These are phyloP conservation scores for Sturnira hondurensis DNA, from an alignment of 2,113 vertebrate genomes.

Conservation along the genomic window DNA sequence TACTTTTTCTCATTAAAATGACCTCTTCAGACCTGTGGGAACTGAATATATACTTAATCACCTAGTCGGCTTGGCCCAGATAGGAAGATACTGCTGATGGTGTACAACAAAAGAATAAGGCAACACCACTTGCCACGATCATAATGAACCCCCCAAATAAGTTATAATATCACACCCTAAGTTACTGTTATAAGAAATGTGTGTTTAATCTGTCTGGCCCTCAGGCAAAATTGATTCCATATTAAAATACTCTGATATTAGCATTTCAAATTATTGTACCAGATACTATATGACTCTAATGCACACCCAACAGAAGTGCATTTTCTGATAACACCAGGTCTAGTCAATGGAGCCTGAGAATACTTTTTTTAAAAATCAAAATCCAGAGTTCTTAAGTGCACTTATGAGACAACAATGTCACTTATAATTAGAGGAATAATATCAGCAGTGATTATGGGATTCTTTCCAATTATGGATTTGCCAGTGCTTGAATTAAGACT, in stretches of 20 bases:
- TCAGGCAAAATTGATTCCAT: not conserved
- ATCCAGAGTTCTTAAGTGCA: conserved; percentile 39
- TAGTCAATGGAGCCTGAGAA: not conserved
- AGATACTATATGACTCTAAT: not conserved
- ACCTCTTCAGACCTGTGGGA: not conserved
- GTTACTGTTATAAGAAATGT: not conserved
- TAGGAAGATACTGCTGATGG: not conserved
- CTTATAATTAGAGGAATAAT: conserved; percentile 61
- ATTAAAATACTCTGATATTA: not conserved
- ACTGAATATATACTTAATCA: not conserved
- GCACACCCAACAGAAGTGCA: not conserved
- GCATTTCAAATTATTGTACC: not conserved
- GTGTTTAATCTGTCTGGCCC: not conserved
- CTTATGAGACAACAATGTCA: conserved; percentile 48
- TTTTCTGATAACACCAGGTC: conserved; percentile 37
- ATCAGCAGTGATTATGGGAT: conserved; percentile 36
- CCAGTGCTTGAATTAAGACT: conserved; percentile 47
- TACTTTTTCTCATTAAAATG: conserved; percentile 13
- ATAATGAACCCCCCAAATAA: not conserved
- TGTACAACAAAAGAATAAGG: not conserved
- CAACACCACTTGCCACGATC: not conserved
- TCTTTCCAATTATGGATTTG: conserved; percentile 59
- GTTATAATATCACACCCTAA: not conserved
- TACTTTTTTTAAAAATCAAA: conserved; percentile 1
- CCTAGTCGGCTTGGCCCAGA: not conserved